Evolutionary conservation across 1,140 invertebrate genomes (phyloP), one percentile per base, ranked within the genome.

Genomic region (Neoseiulus cucumeris): DNA sequence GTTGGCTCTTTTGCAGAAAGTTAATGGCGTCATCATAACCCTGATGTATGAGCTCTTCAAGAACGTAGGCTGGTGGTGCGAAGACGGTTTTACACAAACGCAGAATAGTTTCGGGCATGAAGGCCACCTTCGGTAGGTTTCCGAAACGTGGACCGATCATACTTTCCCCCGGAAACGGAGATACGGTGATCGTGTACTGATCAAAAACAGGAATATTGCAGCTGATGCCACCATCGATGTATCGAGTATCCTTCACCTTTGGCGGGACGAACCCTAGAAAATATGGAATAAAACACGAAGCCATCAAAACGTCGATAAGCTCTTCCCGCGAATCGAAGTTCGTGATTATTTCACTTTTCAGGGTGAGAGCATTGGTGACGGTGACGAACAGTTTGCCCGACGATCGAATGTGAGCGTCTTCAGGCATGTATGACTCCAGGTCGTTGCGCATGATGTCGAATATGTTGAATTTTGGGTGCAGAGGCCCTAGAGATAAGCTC

Each of bases 211-310:
- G 92, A 69, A 97, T 78, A 79, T 98, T 98, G 71, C 97, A 87
- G 66, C 89, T 93, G 72, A 95, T 87, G 5, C 92, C 92, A 30
- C 95, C 95, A 75, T 99, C 95, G 81, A 97, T 91, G 73, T 96
- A 97, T 25, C 88, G 76, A 42, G 87, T 84, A 22, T 91, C 92
- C 71, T 85, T 85, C 75, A 91, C 94, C 66, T 81, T 81, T 1
- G 93, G 93, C 45, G 91, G 91, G 28, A 91, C 73, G 64, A 92
- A 76, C 6, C 95, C 95, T n/a, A 90, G 95, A 74, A 95, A 98
- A 22, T 93, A 79, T 39, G 95, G 95, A 68, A 98, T 89, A 75
- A 95, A 97, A 66, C 91, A 87, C 70, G 51, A 59, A 14, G 51
- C 51, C 51, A 59, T 59, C 22, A 59, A 9, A 25, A 59, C 51